Base-by-base conservation (phyloP, 2,888 invertebrate genomes). In the Alloscopus bannaensis region DNA sequence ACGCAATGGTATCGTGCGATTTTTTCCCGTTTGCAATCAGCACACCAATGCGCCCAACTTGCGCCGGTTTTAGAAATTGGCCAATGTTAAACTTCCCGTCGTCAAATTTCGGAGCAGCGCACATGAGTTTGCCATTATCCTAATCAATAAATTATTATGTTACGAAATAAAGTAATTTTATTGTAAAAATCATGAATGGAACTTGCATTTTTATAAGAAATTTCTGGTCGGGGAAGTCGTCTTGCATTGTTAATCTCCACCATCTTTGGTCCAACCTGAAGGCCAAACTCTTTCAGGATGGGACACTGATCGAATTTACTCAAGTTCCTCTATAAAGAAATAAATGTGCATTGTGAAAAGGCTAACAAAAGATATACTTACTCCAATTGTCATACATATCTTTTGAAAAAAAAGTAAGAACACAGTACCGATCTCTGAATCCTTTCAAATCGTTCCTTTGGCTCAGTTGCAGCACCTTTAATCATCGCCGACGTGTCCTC, bases 401-500 rank as follows among this genome's bases (percentile, higher is more conserved):
- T 47, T 13, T 47, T 47, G 4, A 47, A 47, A 13, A n/a, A 20
- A 4, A 8, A 52, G 13, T 22, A n/a, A n/a, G n/a, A n/a, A n/a
- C n/a, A 8, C 52, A 4, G 26, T 13, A 90, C 90, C 86, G 91
- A 87, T 82, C 88, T 89, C 84, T 90, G 89, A 84, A 92, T 92
- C 84, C 91, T 91, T 50, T 89, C 87, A 84, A 91, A 91, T 72
- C 91, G 87, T 85, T 91, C 91, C 11, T 90, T 90, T 13, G 91
- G 91, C 6, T 90, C 90, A 45, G 91, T 87, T 2, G 91, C 91
- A 28, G 91, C 91, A 0, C 90, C 90, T 88, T 90, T 90, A 87
- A 91, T 91, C 91, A 92, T 91, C n/a, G 90, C 90, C 2, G 91
- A 90, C 16, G 91, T 92, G 86, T 91, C 91, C 86, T 89, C 89